phyloP scores from a whole-genome alignment of 2,797 vertebrate genomes.

The Aselliscus stoliczkanus region DNA sequence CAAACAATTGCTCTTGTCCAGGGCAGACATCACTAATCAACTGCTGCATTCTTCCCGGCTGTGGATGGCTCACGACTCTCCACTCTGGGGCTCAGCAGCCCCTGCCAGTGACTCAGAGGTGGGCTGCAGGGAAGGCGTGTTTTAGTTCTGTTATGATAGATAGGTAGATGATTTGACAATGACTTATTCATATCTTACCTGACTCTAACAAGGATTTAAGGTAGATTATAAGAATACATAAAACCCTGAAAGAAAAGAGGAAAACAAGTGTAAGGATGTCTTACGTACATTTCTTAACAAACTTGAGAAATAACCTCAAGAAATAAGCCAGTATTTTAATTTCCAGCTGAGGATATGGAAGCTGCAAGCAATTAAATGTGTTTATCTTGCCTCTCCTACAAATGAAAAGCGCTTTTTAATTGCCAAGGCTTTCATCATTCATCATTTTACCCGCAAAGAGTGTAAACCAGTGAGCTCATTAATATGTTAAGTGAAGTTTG shows the following conservation, averaged over 20 bases:
- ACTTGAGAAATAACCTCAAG: neutral
- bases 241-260: neutral
- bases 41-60: neutral
- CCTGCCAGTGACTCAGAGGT: neutral
- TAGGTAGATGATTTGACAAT: neutral
- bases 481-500: neutral
- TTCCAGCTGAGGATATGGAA: slow-evolving; percentile 2
- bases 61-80: neutral
- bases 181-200: neutral
- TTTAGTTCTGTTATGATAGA: neutral
- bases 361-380: slow-evolving; percentile 10
- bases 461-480: neutral
- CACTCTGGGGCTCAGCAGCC: neutral
- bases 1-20: neutral
- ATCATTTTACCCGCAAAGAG: slow-evolving; percentile 8
- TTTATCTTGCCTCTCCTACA: neutral
- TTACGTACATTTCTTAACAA: neutral
- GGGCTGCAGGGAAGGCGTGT: neutral
- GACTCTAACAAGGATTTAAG: neutral
- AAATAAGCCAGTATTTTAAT: slow-evolving; percentile 8
- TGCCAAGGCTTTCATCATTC: neutral
- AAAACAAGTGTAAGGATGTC: neutral
- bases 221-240: neutral
- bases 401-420: slow-evolving; percentile 49
- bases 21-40: neutral